Conservation (phyloP, 35 echinoderm and acorn worm genomes). For the Lytechinus variegatus region DNA sequence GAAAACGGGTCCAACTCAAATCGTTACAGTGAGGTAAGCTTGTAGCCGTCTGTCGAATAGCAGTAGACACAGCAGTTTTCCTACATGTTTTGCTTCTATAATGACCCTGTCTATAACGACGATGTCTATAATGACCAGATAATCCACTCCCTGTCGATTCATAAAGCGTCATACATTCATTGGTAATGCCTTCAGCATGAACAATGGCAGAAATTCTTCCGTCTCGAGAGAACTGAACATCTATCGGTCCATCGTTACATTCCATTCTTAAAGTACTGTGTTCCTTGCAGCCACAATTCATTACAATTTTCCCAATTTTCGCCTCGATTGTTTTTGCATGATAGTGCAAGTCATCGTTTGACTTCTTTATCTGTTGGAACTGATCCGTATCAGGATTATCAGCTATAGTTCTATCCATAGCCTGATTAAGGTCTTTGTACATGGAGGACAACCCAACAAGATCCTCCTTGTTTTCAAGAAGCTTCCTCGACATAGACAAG, state of each 20-base stretch:
- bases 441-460: constrained; percentile 7
- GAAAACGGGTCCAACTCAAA: background rate
- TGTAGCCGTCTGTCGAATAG: background rate
- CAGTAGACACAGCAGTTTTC: background rate
- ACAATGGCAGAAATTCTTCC: constrained; percentile 19
- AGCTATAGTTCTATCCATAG: constrained; percentile 24
- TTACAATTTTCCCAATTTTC: background rate
- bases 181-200: background rate
- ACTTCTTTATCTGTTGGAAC: background rate
- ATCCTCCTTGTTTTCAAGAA: constrained; percentile 15
- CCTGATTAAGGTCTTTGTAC: constrained; percentile 14
- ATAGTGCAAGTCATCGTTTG: background rate
- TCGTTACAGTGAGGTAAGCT: background rate
- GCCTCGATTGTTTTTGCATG: background rate
- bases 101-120: background rate
- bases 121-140: no score
- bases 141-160: background rate
- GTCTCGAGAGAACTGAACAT: background rate
- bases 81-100: background rate
- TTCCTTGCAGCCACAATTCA: background rate
- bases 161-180: background rate
- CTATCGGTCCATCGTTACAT: constrained; percentile 6
- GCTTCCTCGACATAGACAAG: background rate
- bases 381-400: constrained; percentile 21
- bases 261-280: background rate